phyloP scores from a whole-genome alignment of 1,140 invertebrate species.

The Acromyrmex echinatior region DNA sequence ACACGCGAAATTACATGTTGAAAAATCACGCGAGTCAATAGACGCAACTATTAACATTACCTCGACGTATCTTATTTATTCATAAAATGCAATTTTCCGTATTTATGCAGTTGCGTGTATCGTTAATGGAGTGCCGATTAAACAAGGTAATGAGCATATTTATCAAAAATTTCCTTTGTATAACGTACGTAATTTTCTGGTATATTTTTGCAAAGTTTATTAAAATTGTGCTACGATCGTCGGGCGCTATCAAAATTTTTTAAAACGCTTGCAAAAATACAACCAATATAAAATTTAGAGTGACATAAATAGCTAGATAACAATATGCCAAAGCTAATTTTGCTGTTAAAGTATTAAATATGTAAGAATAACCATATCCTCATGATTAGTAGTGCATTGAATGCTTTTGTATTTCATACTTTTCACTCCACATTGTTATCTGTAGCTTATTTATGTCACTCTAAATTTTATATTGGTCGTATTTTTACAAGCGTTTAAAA shows the following conservation, averaged over 20 bases:
- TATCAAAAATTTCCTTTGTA: not conserved
- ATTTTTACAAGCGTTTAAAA: too few relatives aligned
- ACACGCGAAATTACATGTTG: not conserved
- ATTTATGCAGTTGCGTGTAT: not conserved
- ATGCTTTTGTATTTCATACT: too few relatives aligned
- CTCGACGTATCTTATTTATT: not conserved
- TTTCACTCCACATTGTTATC: not conserved
- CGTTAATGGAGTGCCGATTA: too few relatives aligned
- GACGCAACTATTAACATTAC: not conserved
- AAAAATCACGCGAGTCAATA: constrained; percentile 7
- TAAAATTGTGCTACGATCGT: not conserved
- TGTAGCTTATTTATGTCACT: not conserved
- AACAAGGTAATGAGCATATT: constrained; percentile 9
- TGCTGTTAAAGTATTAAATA: too few relatives aligned
- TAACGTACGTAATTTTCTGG: not conserved
- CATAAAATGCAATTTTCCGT: not conserved
- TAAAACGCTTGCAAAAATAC: not conserved
- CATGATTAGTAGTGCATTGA: too few relatives aligned
- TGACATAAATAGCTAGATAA: not conserved
- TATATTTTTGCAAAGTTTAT: not conserved
- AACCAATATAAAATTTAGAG: not conserved
- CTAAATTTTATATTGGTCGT: not conserved
- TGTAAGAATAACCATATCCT: too few relatives aligned
- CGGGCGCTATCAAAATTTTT: not conserved
- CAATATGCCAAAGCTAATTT: not conserved